Percentiles rank a stretch among this genome's conserved stretches.
phyloP scores from a whole-genome alignment of 2,797 vertebrate genomes.

The Babyrousa celebensis region DNA sequence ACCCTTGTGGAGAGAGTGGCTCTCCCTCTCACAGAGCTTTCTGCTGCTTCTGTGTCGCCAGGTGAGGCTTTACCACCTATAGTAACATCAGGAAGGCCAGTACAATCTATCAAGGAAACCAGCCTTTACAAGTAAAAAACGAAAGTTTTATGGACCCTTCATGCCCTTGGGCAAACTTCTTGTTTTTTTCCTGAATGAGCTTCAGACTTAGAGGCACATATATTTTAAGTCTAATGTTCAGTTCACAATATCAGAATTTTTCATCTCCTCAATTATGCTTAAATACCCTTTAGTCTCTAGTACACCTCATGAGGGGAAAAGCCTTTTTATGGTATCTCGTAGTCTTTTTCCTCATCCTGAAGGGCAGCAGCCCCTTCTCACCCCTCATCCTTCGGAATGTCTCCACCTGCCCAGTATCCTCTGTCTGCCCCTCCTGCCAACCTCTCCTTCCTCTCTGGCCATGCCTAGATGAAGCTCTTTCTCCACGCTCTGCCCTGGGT shows the following conservation, averaged over 20 bases:
- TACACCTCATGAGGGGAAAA: not conserved
- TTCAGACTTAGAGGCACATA: not conserved
- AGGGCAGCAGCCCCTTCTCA: not conserved
- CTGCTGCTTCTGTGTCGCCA: not conserved
- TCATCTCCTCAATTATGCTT: not conserved
- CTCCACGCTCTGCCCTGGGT: not conserved
- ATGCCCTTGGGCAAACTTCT: not conserved
- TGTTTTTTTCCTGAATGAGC: not conserved
- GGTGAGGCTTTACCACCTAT: not conserved
- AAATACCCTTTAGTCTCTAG: not conserved
- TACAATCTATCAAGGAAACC: not conserved
- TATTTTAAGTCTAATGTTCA: not conserved
- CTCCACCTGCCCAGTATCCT: not conserved
- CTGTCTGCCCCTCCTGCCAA: fast-evolving
- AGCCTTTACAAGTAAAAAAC: not conserved
- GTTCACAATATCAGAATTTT: not conserved
- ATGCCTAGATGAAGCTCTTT: not conserved
- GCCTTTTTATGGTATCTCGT: not conserved
- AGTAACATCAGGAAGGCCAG: not conserved
- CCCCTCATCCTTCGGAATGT: not conserved
- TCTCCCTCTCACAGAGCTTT: not conserved
- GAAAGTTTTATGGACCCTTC: not conserved
- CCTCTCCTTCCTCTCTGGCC: not conserved
- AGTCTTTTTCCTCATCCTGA: not conserved
- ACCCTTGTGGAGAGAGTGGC: not conserved